These are phyloP conservation scores for Frieseomelitta varia DNA, from an alignment of 1,140 invertebrate species.

Conservation along the genomic window DNA sequence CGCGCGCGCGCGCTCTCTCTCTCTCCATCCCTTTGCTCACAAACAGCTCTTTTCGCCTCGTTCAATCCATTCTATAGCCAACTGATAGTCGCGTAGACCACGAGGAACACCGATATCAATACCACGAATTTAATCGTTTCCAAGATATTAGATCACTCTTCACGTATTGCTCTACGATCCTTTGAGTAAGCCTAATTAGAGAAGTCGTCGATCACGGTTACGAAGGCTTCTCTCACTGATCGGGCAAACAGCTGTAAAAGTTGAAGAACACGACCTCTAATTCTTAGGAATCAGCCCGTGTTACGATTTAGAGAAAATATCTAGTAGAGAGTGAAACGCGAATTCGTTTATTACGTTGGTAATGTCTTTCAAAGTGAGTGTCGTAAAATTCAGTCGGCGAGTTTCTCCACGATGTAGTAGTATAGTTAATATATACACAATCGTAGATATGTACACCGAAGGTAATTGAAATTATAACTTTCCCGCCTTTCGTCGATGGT, in stretches of 20 bases:
- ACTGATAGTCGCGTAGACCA: conserved; percentile 3
- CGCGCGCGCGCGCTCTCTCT: not conserved
- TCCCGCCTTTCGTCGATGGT: not conserved
- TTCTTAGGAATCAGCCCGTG: not conserved
- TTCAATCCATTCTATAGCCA: conserved; percentile 22
- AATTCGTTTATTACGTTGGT: not conserved
- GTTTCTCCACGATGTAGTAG: not conserved
- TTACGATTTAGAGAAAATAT: not conserved
- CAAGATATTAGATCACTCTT: not conserved
- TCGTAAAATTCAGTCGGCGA: not conserved
- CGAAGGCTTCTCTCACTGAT: no score
- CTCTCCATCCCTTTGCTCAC: conserved; percentile 29
- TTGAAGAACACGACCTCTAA: not conserved
- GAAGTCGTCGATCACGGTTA: not conserved
- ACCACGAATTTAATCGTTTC: not conserved
- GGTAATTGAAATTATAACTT: conserved; percentile 4
- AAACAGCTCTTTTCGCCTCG: conserved; percentile 32
- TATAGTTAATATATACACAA: no score
- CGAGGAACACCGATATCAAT: not conserved
- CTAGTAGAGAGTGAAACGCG: not conserved
- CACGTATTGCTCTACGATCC: not conserved
- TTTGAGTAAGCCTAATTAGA: not conserved
- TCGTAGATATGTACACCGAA: not conserved
- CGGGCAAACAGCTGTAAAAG: not conserved
- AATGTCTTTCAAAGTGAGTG: not conserved